A percentile compares a stretch with the other conserved stretches of the same genome.
These are phyloP conservation scores for Halcyon badia DNA, from an alignment of 2,797 vertebrate species.

Conservation along the genomic window DNA sequence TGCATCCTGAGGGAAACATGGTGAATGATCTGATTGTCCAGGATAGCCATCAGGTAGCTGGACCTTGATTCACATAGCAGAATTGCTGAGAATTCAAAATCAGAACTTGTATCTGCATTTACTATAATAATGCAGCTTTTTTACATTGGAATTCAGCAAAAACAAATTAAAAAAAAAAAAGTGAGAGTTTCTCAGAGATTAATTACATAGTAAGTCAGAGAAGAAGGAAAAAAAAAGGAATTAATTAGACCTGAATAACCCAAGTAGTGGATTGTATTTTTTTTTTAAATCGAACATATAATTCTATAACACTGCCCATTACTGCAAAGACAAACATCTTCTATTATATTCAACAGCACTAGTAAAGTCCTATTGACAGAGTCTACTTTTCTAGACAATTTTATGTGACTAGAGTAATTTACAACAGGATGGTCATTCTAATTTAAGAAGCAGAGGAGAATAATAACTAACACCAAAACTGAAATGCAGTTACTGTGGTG, in stretches of 20 bases:
- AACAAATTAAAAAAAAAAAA: fast-evolving
- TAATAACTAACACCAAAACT: background rate
- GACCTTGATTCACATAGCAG: background rate
- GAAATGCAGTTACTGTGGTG: background rate
- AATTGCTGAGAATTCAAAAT: background rate
- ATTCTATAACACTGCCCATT: background rate
- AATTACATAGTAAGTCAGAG: background rate
- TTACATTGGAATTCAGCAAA: background rate
- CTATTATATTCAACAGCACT: background rate
- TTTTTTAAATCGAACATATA: background rate
- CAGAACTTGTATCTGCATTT: background rate
- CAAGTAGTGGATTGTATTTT: background rate
- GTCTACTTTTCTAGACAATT: background rate
- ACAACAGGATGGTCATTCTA: background rate
- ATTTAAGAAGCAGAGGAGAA: background rate
- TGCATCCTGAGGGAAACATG: fast-evolving
- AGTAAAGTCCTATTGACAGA: background rate
- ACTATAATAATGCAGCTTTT: background rate
- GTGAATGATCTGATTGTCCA: background rate
- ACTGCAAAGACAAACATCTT: background rate
- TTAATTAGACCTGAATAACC: background rate
- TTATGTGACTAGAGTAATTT: background rate
- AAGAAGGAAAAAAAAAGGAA: background rate
- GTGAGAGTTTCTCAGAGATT: background rate
- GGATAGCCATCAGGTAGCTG: background rate